Base-by-base conservation (phyloP, 2,113 vertebrate species). In the Progne subis region DNA sequence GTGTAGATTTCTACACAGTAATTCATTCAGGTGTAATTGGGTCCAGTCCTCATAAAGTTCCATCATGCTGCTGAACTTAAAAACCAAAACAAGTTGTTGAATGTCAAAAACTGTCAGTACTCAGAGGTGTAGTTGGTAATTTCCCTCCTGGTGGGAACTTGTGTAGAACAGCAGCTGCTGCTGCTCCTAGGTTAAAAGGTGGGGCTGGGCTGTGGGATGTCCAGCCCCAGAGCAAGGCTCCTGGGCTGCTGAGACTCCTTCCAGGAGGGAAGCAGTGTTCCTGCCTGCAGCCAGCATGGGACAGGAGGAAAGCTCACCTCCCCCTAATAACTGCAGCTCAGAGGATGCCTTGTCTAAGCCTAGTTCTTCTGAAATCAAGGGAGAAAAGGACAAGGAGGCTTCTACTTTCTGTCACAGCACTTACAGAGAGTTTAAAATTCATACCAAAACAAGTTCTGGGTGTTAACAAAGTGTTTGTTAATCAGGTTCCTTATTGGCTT, bases 291-390 rank as follows among this genome's bases (percentile, higher is more conserved):
- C 47, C 86, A 50, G 65, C 34, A 8, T 26, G 28, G 44, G 44
- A 53, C 5, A 5, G 8, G 15, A 50, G 53, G 68, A 61, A 49
- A 18, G 31, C 59, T 71, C 2, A 0, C 9, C 17, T 49, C 5
- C 44, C 46, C 19, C 9, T 56, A 11, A 8, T 52, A 14, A 32
- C 12, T 3, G 3, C 59, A 65, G 64, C 56, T 85, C 26, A 43
- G 31, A 69, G 28, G 16, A 46, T 80, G 59, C 14, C 23, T 86
- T 64, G 34, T 74, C 41, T 28, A 17, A 69, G 43, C 31, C 37
- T 61, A 16, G 12, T 20, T 46, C 50, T 31, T 52, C 47, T 82
- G 78, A 44, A 71, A 9, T 3, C 20, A 19, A 53, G 53, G 39
- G 43, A 82, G 44, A 29, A 68, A 78, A 60, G 49, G 41, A 59